Percentiles rank a stretch among this genome's conserved stretches.
These are phyloP conservation scores for Alectoris magna DNA, from an alignment of 2,797 vertebrate genomes.

Conservation along the genomic window DNA sequence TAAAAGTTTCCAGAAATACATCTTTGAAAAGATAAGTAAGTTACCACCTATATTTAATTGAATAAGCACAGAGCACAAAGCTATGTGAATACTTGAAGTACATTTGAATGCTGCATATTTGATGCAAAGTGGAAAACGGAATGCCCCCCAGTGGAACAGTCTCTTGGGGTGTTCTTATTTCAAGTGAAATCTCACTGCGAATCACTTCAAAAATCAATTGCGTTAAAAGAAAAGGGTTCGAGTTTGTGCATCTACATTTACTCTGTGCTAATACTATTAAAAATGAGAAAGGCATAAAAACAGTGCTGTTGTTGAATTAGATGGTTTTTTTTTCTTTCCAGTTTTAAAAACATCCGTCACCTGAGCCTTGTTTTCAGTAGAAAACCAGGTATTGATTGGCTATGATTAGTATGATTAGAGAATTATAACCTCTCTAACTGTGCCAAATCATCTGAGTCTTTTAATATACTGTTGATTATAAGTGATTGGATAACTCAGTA, in stretches of 20 bases:
- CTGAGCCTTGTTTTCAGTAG: neutral
- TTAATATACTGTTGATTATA: slow-evolving; percentile 45
- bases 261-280: slow-evolving; percentile 24
- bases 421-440: neutral
- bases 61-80: neutral
- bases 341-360: neutral
- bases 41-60: neutral
- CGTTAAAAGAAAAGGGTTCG: neutral
- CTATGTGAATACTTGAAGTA: neutral
- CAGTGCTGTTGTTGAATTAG: neutral
- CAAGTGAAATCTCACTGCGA: slow-evolving; percentile 23
- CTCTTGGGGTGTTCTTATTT: slow-evolving; percentile 47
- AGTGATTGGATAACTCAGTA: slow-evolving; percentile 34
- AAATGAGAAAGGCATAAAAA: slow-evolving; percentile 18
- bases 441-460: slow-evolving; percentile 13
- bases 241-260: slow-evolving; percentile 7
- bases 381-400: slow-evolving; percentile 37
- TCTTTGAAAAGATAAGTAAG: neutral
- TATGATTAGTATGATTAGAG: slow-evolving; percentile 38
- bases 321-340: neutral
- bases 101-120: neutral
- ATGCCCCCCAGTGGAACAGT: neutral
- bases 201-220: slow-evolving; percentile 46
- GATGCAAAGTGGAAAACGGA: slow-evolving; percentile 29
- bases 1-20: neutral